Evolutionary conservation across 2,113 vertebrate genomes (phyloP), one percentile per base, ranked within the genome.

Genomic region (Petroica traversi): DNA sequence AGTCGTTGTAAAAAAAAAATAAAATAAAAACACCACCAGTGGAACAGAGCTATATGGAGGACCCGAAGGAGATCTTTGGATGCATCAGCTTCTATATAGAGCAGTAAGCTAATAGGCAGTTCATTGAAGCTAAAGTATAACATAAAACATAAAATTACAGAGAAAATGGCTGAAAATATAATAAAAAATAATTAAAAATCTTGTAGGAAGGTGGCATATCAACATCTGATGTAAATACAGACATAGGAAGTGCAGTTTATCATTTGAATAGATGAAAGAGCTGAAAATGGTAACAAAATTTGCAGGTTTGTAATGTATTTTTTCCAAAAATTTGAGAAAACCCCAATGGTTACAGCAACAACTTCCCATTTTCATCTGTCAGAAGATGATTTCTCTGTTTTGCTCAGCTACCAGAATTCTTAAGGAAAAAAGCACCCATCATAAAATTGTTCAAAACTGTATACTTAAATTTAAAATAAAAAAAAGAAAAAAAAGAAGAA

Each of bases 101-200:
- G 93, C 8, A 2, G 88, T 81, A 96, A 96, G 95, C 88, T 91
- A 84, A 94, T 85, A 95, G 97, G 96, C 95, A 94, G 94, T 93
- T 97, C 94, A 96, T 68, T 92, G 95, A 96, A 96, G 89, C 55
- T 96, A 20, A 96, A 90, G 59, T 93, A 71, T 90, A 92, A 83
- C 59, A 96, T 93, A 92, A 97, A 93, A 11, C 78, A 83, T 89
- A 83, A 95, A 97, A 96, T 96, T 96, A 86, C 81, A 77, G 63
- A 55, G 82, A 85, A 94, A 96, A 96, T 92, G 71, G 55, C n/a
- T 95, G 81, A 75, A 96, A 94, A 97, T 97, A 95, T 46, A 84
- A 96, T 94, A 94, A 95, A 97, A 96, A 95, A 94, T 92, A 96
- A 97, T 96, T 96, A 95, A 96, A 97, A 95, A 91, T 94, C 54